Base-by-base conservation (phyloP, 37 sponge, comb jelly and placozoan species). In the Oopsacas minuta region DNA sequence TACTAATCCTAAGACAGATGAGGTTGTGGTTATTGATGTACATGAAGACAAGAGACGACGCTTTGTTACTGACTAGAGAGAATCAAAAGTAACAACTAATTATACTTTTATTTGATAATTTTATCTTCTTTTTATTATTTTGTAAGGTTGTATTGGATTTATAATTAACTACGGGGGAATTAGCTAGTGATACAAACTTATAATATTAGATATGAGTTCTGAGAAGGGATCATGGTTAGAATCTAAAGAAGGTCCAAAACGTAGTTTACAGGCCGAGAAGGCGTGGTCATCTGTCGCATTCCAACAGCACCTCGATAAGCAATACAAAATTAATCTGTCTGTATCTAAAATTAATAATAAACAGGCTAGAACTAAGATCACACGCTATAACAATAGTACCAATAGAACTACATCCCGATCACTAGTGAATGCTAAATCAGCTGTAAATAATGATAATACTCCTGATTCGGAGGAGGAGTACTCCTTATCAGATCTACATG, bases 231-330 rank as follows among this genome's bases (percentile, higher is more conserved):
- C 83, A n/a, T 82, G 42, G 39, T 23, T 82, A 39, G n/a, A 82
- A 25, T 39, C 75, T 3, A 61, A 61, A n/a, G 75, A 61, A 61
- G 75, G 75, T 25, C 75, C 75, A 5, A 61, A 61, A 10, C 85
- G 39, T 35, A 84, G 52, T 81, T 36, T 23, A 8, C 25, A 38
- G 39, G 0, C 37, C 82, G 37, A 84, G 52, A 84, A 84, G 34
- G 37, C 53, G 5, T 36, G 85, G 53, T 49, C 53, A 5, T 84
- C 52, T 42, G 37, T 42, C 83, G 39, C 53, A 5, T 39, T 46
- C 85, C 37, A 84, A 8, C 23, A 81, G 39, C 83, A 82, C 23
- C 83, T 38, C 23, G 39, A 3, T 38, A 10, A 82, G 1, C 83
- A 82, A 17, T 38, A 37, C 83, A 8, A 38, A 25, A 30, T 37